Conservation (phyloP, 1,140 invertebrate genomes). For the Antheraea pernyi region DNA sequence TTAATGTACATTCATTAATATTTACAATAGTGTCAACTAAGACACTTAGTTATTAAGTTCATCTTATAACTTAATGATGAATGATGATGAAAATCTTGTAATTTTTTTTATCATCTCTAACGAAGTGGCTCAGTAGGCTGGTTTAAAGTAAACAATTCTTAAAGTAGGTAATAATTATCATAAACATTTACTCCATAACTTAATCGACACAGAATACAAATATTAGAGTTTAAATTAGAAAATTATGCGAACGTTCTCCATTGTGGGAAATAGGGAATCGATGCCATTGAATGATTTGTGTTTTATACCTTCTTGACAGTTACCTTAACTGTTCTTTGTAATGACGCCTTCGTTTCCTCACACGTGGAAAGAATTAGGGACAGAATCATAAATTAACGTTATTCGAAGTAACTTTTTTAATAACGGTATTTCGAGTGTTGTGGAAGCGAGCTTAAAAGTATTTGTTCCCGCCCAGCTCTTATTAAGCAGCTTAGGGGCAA, state of each 20-base stretch:
- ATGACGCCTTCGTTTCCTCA: conserved; percentile 7
- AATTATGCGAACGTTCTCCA: conserved; percentile 23
- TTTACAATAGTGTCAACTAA: too few species aligned
- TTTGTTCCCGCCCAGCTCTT: neutral
- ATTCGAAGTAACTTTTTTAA: neutral
- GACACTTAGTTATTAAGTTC: too few species aligned
- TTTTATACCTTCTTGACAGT: conserved; percentile 11
- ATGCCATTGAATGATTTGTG: neutral
- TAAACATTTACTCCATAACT: too few species aligned
- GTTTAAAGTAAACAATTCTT: too few species aligned
- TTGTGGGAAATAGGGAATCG: conserved; percentile 8
- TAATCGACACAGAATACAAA: conserved; percentile 23
- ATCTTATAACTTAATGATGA: too few species aligned
- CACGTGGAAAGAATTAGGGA: conserved; percentile 7
- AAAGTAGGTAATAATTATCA: too few species aligned
- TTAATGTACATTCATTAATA: too few species aligned
- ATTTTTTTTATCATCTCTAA: too few species aligned
- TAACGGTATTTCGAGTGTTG: neutral
- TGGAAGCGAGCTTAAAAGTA: neutral
- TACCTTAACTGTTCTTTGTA: conserved; percentile 14
- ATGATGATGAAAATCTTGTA: too few species aligned
- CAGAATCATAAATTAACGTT: neutral
- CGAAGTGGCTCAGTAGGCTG: too few species aligned
- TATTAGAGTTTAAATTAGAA: conserved; percentile 23
- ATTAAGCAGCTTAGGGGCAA: neutral